A percentile compares a stretch with the other conserved stretches of the same genome.
Evolutionary conservation across 2,797 vertebrate species (phyloP).

Genomic region (Ctenochaetus hawaiiensis): DNA sequence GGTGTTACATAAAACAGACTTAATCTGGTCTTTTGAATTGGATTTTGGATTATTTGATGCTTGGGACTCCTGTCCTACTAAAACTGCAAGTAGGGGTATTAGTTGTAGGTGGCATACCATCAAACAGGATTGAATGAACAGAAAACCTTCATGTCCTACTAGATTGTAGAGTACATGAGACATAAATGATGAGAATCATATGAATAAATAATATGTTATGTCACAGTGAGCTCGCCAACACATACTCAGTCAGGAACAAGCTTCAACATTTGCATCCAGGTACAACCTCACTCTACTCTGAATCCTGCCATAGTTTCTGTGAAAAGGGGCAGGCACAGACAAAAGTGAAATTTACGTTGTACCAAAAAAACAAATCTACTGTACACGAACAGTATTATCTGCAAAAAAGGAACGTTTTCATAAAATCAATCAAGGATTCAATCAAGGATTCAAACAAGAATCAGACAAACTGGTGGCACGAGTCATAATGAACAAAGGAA

Average conservation of each 20-base stretch:
- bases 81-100: slow-evolving; percentile 14
- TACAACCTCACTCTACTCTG: slow-evolving; percentile 7
- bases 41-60: neutral
- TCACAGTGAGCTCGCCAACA: slow-evolving; percentile 4
- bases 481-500: slow-evolving; percentile 34
- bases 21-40: neutral
- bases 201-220: slow-evolving; percentile 38
- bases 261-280: slow-evolving; percentile 7
- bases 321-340: neutral
- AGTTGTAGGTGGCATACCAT: neutral
- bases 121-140: slow-evolving; percentile 5
- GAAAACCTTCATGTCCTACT: slow-evolving; percentile 21
- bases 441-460: neutral
- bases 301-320: neutral
- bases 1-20: slow-evolving; percentile 1
- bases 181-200: slow-evolving; percentile 23
- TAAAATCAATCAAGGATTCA: neutral
- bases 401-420: neutral
- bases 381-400: neutral
- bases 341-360: neutral
- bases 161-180: neutral
- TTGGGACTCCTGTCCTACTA: slow-evolving; percentile 6
- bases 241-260: slow-evolving; percentile 1
- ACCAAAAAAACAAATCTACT: neutral
- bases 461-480: slow-evolving; percentile 7